These are phyloP conservation scores for Amphipyra tragopoginis DNA, from an alignment of 2,888 invertebrate species.

Conservation along the genomic window DNA sequence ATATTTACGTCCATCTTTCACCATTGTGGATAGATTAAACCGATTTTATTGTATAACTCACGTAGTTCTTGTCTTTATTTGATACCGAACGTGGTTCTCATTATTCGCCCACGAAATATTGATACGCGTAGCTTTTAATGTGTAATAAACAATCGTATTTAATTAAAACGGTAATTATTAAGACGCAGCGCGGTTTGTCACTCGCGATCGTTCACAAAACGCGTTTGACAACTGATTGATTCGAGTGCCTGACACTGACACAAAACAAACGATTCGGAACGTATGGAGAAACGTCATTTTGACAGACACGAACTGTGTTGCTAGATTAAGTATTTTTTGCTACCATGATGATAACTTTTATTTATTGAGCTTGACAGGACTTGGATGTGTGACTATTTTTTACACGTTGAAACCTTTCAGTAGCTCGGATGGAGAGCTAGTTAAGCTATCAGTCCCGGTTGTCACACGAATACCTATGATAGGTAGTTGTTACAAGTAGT, in stretches of 20 bases:
- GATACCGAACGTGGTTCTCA: conserved; percentile 28
- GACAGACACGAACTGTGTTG: conserved; percentile 22
- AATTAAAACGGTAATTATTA: conserved; percentile 48
- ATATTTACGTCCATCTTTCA: conserved; percentile 82
- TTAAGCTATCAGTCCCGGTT: no score
- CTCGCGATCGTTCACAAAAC: conserved; percentile 54
- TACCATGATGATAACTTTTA: not conserved
- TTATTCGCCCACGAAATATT: conserved; percentile 37
- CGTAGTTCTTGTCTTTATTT: conserved; percentile 23
- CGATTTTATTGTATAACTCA: conserved; percentile 41
- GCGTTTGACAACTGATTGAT: conserved; percentile 67
- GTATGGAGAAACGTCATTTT: conserved; percentile 47
- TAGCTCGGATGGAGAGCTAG: no score
- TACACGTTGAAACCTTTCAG: no score
- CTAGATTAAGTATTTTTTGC: not conserved
- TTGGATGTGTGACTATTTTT: no score
- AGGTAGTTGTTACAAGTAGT: no score
- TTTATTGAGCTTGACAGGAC: not conserved
- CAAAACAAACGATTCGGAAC: conserved; percentile 52
- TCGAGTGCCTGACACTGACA: conserved; percentile 32
- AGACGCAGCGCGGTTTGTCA: conserved; percentile 39
- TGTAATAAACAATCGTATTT: conserved; percentile 48
- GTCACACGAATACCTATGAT: no score
- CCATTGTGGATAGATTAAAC: conserved; percentile 64
- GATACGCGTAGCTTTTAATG: conserved; percentile 31